These are phyloP conservation scores for Manacus vitellinus DNA, from an alignment of 2,113 vertebrate genomes.

Conservation along the genomic window DNA sequence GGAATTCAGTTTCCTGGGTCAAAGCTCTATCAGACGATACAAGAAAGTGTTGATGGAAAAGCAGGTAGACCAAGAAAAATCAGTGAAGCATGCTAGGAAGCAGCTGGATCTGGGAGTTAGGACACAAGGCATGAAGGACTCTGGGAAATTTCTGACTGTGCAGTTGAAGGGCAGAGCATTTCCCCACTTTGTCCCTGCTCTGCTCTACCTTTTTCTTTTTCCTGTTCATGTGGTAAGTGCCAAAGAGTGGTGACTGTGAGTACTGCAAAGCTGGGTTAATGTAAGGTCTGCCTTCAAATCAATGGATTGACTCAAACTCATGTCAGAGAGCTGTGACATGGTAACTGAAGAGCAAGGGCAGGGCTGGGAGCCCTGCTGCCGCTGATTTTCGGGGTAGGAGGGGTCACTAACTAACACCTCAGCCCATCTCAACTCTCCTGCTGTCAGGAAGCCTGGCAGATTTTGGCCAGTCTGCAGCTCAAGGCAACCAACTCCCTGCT, in stretches of 20 bases:
- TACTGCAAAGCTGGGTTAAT: background rate
- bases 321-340: background rate
- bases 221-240: rapidly evolving
- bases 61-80: slow-evolving; percentile 59
- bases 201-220: background rate
- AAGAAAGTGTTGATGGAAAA: slow-evolving; percentile 76
- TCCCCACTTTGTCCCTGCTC: background rate
- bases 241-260: background rate
- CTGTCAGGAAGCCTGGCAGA: background rate
- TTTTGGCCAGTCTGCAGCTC: background rate
- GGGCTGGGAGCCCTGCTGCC: background rate
- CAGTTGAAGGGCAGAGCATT: background rate
- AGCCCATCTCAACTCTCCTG: background rate
- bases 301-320: background rate
- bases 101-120: background rate
- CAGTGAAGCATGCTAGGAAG: background rate
- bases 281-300: background rate
- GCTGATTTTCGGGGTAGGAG: background rate
- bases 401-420: background rate
- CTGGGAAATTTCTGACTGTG: background rate
- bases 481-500: background rate
- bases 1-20: slow-evolving; percentile 83
- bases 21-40: slow-evolving; percentile 81
- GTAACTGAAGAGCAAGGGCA: no score
- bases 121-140: rapidly evolving